Evolutionary conservation across 2,888 invertebrate species (phyloP), one percentile per base, ranked within the genome.

Genomic region (Pyrrhia umbra): DNA sequence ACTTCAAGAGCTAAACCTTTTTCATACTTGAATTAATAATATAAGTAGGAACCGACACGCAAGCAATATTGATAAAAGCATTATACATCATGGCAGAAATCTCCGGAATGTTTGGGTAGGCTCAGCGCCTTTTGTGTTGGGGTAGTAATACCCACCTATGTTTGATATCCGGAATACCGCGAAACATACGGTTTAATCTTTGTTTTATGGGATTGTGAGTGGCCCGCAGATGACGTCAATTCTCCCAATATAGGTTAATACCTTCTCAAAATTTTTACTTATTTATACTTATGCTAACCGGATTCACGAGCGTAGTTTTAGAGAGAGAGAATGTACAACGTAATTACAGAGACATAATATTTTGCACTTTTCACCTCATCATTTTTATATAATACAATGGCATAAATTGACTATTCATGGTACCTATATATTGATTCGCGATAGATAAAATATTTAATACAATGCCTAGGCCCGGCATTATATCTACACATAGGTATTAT

Each of bases 11-110:
- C 23, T 6, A 5, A 51, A 57, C 47, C 34, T 49, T 56, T 52
- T 51, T 50, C 25, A 37, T 55, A 51, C 42, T 45, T 61, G 49
- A 37, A 56, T 56, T 42, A 61, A n/a, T 52, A 49, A 67, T 65
- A 59, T 34, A 15, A 70, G 20, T 13, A 43, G 8, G 13, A 58
- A 66, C 40, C 21, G 49, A 63, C 56, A 51, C 46, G 43, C 67
- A 54, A 69, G 56, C 67, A 79, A 79, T 77, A 77, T 70, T 61
- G 58, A 51, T 62, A 68, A 78, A 66, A 68, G 67, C 63, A 51
- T 67, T 65, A 52, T 65, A 54, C 47, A 61, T 63, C 60, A 47
- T 42, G 20, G 37, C 55, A 59, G 18, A 59, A 71, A 65, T 68
- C 59, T 62, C 30, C 16, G 46, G 64, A 77, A 72, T 68, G 61